Conservation (phyloP, 2,888 invertebrate genomes). For the Lymantria monacha region DNA sequence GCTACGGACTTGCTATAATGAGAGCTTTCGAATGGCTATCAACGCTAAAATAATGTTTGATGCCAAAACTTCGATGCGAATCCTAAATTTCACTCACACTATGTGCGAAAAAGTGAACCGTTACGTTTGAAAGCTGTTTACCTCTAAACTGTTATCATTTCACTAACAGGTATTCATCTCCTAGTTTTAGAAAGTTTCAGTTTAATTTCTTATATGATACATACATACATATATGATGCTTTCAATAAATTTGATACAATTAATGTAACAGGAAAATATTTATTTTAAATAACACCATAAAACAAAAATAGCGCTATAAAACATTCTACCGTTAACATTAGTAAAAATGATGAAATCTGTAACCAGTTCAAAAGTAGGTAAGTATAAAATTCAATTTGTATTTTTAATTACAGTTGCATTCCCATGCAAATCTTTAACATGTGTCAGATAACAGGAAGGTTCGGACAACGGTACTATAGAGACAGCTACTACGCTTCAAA, state of each 20-base stretch:
- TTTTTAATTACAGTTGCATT: constrained; percentile 12
- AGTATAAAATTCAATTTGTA: constrained; percentile 3
- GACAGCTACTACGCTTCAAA: not conserved
- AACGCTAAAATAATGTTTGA: no score
- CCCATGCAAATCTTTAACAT: constrained; percentile 19
- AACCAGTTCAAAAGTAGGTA: constrained; percentile 16
- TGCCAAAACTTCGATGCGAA: no score
- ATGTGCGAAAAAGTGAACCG: not conserved
- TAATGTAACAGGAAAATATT: not conserved
- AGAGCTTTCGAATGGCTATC: no score
- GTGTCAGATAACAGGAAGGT: constrained; percentile 18
- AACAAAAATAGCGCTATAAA: not conserved
- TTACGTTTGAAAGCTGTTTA: not conserved
- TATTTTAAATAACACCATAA: not conserved
- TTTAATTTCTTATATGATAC: not conserved
- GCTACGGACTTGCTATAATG: no score
- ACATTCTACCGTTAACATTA: not conserved
- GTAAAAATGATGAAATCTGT: not conserved
- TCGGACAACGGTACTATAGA: constrained; percentile 24
- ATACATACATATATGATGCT: not conserved
- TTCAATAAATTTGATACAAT: not conserved
- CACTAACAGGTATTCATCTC: constrained; percentile 16
- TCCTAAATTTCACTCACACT: not conserved
- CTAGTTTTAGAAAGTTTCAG: not conserved
- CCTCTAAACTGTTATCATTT: constrained; percentile 15